Evolutionary conservation across 2,888 invertebrate species (phyloP), one percentile per base, ranked within the genome.

Genomic region (Acleris laterana): DNA sequence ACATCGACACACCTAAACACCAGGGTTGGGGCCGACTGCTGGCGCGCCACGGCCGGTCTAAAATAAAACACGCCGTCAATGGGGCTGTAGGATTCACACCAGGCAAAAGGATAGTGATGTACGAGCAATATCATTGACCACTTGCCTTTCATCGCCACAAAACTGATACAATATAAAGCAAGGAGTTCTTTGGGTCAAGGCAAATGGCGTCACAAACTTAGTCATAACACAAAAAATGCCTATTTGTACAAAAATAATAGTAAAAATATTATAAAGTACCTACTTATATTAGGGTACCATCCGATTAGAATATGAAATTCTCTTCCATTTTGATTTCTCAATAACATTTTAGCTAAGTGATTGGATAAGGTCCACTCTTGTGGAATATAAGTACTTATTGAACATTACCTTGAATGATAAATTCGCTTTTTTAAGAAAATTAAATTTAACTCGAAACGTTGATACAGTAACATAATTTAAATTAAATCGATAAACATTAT

Each of bases 1-100:
- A 91, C 92, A 92, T 89, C 91, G 93, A 93, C 93, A 93, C 93
- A 93, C 93, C 93, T 93, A 93, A 93, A 93, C 87, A 93, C 93
- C 85, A 93, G 91, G 84, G 93, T 93, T 79, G 93, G 93, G 77
- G 93, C 93, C 69, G 93, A 93, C 91, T 93, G 93, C 93, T 93
- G 93, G 72, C 93, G 90, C 88, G 93, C 90, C 90, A 93, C 93
- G 81, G 92, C 89, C 80, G 93, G 93, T 93, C 93, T 93, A 93
- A 92, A 93, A 93, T 87, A 85, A 92, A 93, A 92, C 85, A 91
- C 85, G 83, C 78, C 78, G 83, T 90, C 89, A 91, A 84, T 90
- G 85, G 85, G 83, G 83, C 77, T 83, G 75, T 81, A 38, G 79
- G 80, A 83, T 84, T 77, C 69, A 78, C 76, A 71, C 68, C 72